phyloP scores from a whole-genome alignment of 1,140 invertebrate species.

The Orchestia grillus region DNA sequence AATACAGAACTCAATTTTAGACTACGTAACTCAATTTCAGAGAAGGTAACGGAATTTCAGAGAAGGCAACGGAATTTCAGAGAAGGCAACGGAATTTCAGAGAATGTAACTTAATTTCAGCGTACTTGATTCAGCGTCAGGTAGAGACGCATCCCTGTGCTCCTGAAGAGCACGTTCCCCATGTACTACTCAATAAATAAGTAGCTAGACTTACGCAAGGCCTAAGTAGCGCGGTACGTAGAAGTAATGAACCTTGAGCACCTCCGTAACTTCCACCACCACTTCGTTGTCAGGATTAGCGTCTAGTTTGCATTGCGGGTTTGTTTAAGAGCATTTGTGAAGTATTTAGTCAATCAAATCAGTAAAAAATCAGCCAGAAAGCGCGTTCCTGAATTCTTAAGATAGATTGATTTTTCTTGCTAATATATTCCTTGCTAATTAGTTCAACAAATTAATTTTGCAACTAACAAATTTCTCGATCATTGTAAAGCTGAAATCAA shows the following conservation, averaged over 20 bases:
- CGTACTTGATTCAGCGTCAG: no score
- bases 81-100: no score
- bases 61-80: no score
- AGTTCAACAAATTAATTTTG: background rate
- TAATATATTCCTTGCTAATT: background rate
- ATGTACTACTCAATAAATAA: background rate
- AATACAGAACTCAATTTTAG: no score
- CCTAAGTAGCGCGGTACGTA: background rate
- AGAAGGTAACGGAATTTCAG: no score
- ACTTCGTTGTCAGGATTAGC: background rate
- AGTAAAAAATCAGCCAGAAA: background rate
- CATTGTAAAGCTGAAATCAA: no score
- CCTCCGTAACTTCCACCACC: background rate
- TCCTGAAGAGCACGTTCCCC: background rate
- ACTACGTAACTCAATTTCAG: no score
- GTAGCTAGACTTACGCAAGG: background rate
- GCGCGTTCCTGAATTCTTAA: no score
- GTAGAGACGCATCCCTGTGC: background rate
- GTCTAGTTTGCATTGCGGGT: background rate
- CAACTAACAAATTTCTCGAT: background rate
- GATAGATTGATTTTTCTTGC: background rate
- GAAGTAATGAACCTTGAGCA: background rate
- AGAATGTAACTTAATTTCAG: background rate
- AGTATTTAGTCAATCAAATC: background rate
- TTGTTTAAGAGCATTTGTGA: background rate